These are phyloP conservation scores for Xestoiulus laeticollis DNA, from an alignment of 2,888 invertebrate genomes.

Conservation along the genomic window DNA sequence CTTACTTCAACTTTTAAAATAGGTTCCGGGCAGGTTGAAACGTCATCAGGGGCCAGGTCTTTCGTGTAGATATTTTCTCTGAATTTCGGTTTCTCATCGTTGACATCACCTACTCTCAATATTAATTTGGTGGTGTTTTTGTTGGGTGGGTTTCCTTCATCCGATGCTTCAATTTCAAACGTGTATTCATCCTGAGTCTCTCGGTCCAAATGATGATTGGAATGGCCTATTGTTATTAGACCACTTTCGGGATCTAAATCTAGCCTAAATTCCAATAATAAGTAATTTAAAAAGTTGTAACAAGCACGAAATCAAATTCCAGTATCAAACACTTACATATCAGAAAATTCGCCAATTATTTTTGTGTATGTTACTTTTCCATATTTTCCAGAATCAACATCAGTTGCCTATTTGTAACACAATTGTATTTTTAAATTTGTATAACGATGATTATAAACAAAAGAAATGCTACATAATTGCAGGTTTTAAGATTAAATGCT, in stretches of 20 bases:
- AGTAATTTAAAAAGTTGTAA: neutral
- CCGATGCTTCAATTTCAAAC: slow-evolving; percentile 85
- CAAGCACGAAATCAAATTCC: neutral
- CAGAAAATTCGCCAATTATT: slow-evolving; percentile 79
- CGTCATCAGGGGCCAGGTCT: slow-evolving; percentile 77
- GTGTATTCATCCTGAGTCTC: slow-evolving; percentile 73
- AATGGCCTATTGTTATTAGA: slow-evolving; percentile 79
- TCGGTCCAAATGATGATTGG: slow-evolving; percentile 81
- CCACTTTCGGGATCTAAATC: slow-evolving; percentile 81
- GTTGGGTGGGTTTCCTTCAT: slow-evolving; percentile 69
- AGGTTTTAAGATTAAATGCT: too few species aligned
- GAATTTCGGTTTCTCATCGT: slow-evolving; percentile 88
- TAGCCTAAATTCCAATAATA: slow-evolving; percentile 64
- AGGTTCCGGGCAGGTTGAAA: slow-evolving; percentile 73
- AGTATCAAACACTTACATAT: slow-evolving; percentile 65
- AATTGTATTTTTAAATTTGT: slow-evolving; percentile 51
- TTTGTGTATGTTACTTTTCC: slow-evolving; percentile 81
- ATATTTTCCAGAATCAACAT: slow-evolving; percentile 80
- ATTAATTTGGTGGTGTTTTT: slow-evolving; percentile 59
- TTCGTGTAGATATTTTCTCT: slow-evolving; percentile 82
- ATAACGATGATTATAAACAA: neutral
- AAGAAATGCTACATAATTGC: too few species aligned
- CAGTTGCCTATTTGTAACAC: slow-evolving; percentile 73
- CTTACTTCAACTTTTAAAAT: slow-evolving; percentile 76
- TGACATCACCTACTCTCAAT: slow-evolving; percentile 74